A percentile compares a stretch with the other conserved stretches of the same genome.
Conservation (phyloP, 2,888 invertebrate species). For the Himalopsyche kuldschensis region DNA sequence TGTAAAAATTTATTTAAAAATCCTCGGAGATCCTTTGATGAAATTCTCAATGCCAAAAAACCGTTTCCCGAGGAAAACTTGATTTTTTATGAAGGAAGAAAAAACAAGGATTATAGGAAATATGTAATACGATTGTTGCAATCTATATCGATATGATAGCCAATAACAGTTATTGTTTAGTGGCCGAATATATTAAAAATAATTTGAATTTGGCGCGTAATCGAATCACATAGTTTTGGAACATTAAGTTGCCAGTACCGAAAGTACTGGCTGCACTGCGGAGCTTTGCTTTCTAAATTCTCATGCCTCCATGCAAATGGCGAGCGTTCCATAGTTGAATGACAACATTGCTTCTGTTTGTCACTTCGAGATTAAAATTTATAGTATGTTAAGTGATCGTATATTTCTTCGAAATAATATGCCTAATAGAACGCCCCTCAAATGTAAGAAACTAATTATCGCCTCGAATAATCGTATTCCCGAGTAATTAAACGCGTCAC, state of each 20-base stretch:
- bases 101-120: too few species aligned
- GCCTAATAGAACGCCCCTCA: conserved; percentile 3
- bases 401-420: background rate
- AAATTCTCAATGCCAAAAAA: too few species aligned
- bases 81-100: too few species aligned
- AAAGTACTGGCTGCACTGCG: conserved; percentile 22
- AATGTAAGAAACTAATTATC: background rate
- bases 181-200: background rate
- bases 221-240: background rate
- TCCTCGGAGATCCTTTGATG: too few species aligned
- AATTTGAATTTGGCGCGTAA: conserved; percentile 2
- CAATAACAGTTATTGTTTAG: background rate
- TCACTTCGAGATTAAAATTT: conserved; percentile 22
- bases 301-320: conserved; percentile 46
- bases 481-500: conserved; percentile 28
- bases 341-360: conserved; percentile 51
- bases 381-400: conserved; percentile 23
- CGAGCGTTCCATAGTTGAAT: conserved; percentile 60
- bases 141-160: background rate
- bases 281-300: conserved; percentile 32
- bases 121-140: too few species aligned
- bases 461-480: background rate
- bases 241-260: conserved; percentile 2
- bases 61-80: too few species aligned
- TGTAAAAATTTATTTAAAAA: too few species aligned